Conservation (phyloP, 92 coral and sea anemone species). For the Virgularia gustaviana region DNA sequence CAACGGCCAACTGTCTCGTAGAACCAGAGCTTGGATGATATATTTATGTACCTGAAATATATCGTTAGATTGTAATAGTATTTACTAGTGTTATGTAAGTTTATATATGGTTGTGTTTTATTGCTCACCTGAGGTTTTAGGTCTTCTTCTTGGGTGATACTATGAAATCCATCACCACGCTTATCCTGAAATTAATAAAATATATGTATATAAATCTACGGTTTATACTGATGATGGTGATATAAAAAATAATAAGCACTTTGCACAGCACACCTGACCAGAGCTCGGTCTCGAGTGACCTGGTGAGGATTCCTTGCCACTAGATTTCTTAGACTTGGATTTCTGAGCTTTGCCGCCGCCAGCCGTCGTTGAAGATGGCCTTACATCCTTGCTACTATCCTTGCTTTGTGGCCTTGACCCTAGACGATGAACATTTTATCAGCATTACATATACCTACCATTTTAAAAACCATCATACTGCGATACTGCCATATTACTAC, state of each 20-base stretch:
- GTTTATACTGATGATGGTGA: background rate
- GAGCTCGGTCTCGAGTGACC: constrained; percentile 26
- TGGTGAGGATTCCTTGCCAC: constrained; percentile 24
- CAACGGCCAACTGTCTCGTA: constrained; percentile 96
- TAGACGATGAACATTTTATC: background rate
- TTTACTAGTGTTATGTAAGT: too few relatives aligned
- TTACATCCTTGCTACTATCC: constrained; percentile 27
- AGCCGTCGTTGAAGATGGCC: constrained; percentile 15
- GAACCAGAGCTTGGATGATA: constrained; percentile 87
- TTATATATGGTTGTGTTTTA: background rate
- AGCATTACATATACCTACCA: background rate
- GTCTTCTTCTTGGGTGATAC: constrained; percentile 34
- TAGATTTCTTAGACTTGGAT: constrained; percentile 2
- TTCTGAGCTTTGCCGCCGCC: constrained; percentile 30
- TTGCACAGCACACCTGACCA: constrained; percentile 3
- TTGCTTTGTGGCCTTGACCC: constrained; percentile 35
- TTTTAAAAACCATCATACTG: background rate
- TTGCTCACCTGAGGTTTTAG: constrained; percentile 22
- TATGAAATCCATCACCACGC: background rate
- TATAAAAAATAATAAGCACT: too few relatives aligned
- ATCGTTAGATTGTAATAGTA: background rate
- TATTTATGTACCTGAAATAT: constrained; percentile 76
- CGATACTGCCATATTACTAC: background rate
- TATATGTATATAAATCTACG: background rate
- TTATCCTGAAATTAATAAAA: constrained; percentile 11